phyloP scores from a whole-genome alignment of 2,797 vertebrate genomes.

The Acanthurus tractus region DNA sequence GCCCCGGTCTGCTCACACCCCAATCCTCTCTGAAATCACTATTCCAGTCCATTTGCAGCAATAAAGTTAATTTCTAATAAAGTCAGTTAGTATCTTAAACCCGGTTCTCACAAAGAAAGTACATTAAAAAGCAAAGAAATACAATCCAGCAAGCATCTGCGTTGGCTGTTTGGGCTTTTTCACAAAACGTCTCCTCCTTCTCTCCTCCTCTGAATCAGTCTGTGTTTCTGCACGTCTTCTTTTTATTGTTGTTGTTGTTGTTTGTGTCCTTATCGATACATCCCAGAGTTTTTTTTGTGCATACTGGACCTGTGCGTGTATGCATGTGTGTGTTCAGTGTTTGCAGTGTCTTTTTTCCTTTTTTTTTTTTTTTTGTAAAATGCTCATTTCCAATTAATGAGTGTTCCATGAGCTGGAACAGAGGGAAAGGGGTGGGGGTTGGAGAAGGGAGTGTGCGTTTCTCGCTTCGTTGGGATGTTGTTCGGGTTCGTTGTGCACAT shows the following conservation, averaged over 20 bases:
- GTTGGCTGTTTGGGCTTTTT: conserved; percentile 66
- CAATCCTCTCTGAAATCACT: conserved; percentile 71
- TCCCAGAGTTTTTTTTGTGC: conserved; percentile 83
- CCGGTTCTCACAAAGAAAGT: conserved; percentile 80
- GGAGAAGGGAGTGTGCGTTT: conserved; percentile 24
- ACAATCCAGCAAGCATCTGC: conserved; percentile 78
- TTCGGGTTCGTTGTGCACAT: conserved; percentile 51
- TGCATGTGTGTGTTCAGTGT: conserved; percentile 32
- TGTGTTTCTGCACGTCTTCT: conserved; percentile 35
- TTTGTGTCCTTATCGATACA: conserved; percentile 69
- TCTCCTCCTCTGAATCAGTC: conserved; percentile 64
- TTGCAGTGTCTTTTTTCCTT: conserved; percentile 12
- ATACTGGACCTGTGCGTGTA: conserved; percentile 70
- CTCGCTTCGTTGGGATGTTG: conserved; percentile 30
- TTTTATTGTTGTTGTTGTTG: conserved; percentile 47
- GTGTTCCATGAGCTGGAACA: conserved; percentile 34
- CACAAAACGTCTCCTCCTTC: conserved; percentile 57
- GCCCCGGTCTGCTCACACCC: conserved; percentile 45
- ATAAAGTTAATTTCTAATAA: conserved; percentile 77
- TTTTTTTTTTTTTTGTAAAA: conserved; percentile 40
- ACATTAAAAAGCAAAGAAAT: conserved; percentile 83
- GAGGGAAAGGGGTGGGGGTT: not conserved
- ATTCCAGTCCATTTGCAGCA: conserved; percentile 84
- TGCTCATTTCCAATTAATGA: conserved; percentile 46
- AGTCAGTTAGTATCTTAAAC: conserved; percentile 73